Evolutionary conservation across 1,140 invertebrate species (phyloP), one percentile per base, ranked within the genome.

Genomic region (Danaus melanippus): DNA sequence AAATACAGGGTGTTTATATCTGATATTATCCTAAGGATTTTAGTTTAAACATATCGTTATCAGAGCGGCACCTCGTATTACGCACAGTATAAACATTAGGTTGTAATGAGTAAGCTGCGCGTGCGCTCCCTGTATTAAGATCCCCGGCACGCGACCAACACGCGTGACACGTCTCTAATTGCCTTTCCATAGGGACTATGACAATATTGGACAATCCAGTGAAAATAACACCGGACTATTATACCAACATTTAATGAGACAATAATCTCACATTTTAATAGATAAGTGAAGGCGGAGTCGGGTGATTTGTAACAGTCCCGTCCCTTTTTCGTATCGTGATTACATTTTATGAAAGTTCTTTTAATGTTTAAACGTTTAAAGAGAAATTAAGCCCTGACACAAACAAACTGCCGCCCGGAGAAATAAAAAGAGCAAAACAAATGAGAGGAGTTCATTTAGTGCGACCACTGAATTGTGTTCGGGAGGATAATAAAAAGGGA

Each of bases 401-500:
- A 83, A 75, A 80, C 74, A 86, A 86, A 86, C 71, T 80, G 71
- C 80, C 74, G 69, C 76, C 81, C 76, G 71, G 84, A 86, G 84
- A 81, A 84, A 86, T 83, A 84, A 84, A 86, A 75, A 84, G 76
- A 79, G 69, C 77, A 74, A 84, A 81, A 76, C 71, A 84, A 86
- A 84, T 81, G 80, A 79, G 78, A 79, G 74, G 76, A 78, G 69
- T 74, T 83, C 78, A 81, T 86, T 86, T 81, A 74, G 75, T 32
- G 71, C 78, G 76, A 76, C 76, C 77, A 66, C 80, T 78, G 78
- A 84, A 86, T 85, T 82, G 81, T 86, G 73, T 85, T 86, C 75
- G 79, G 82, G 82, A 84, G 84, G 75, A 86, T 84, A 85, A 85
- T 85, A 85, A 86, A 84, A 83, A 86, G 70, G 82, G 82, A 83